Evolutionary conservation across 2,888 invertebrate genomes (phyloP), one percentile per base, ranked within the genome.

Genomic region (Leptopterna dolabrata): DNA sequence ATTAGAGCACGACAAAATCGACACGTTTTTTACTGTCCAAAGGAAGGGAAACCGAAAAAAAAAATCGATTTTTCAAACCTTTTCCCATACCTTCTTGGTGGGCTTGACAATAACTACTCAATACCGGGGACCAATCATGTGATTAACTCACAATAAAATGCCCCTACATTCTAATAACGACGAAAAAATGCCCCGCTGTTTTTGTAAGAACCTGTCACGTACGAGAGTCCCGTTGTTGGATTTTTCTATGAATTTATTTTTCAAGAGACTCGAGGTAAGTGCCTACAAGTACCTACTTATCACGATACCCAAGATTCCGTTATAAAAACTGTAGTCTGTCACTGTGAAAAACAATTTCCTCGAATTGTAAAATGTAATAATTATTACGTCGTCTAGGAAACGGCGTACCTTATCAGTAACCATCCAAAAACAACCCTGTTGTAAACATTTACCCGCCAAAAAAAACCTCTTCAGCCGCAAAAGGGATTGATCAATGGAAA

Each of bases 141-240:
- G 11, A 43, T 78, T 78, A 78, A 19, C 78, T 45, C 41, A 78
- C 78, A 78, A 78, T 78, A 78, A 78, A 78, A 78, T 76, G 43
- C 55, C 41, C 2, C 41, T n/a, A 76, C 76, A 43, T 76, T 41
- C 76, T 76, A 43, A 76, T 78, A 1, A 78, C 3, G 36, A 14
- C 24, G 63, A 63, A 63, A 63, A 63, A 24, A 7, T 36, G 9
- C 63, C 19, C 19, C 24, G 63, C 27, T 63, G 63, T 63, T 63
- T 63, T 0, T 24, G 63, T n/a, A 16, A 1, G 14, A 36, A 29
- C 14, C 11, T 19, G 13, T 73, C 73, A 73, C 73, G 73, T 73
- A 19, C 36, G 11, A 13, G 16, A 19, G 73, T 63, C 63, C 63
- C 63, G 63, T 63, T 24, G 63, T 27, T 4, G 19, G 24, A 63